Percentiles rank a stretch among this genome's conserved stretches.
Evolutionary conservation across 2,888 invertebrate genomes (phyloP).

Genomic region (Diarsia rubi): DNA sequence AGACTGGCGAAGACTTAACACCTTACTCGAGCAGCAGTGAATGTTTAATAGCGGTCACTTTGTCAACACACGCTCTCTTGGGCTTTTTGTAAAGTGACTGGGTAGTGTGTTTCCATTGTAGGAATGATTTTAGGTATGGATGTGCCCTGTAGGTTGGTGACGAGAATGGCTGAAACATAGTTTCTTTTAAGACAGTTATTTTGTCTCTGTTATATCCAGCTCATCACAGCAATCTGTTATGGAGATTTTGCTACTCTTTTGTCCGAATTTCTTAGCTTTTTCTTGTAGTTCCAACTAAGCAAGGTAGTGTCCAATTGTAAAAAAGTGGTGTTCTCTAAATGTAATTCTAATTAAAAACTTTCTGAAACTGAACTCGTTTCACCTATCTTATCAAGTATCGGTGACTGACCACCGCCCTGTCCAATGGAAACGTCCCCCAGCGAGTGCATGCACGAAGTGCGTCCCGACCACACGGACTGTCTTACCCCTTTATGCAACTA

Average conservation of each 20-base stretch:
- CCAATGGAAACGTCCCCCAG: slow-evolving; percentile 66
- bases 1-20: slow-evolving; percentile 73
- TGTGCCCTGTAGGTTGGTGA: too few species aligned
- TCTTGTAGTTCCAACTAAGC: not conserved
- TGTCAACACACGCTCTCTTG: slow-evolving; percentile 83
- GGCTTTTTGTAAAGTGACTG: slow-evolving; percentile 82
- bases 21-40: slow-evolving; percentile 81
- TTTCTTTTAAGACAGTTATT: not conserved
- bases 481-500: slow-evolving; percentile 88
- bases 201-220: too few species aligned
- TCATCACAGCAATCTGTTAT: too few species aligned
- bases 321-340: not conserved
- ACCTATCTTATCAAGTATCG: not conserved
- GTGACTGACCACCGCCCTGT: slow-evolving; percentile 15
- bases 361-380: not conserved
- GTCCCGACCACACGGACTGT: slow-evolving; percentile 83
- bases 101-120: slow-evolving; percentile 74
- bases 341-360: not conserved
- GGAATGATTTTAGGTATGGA: not conserved
- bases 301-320: not conserved
- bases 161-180: too few species aligned
- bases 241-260: too few species aligned
- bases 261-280: too few species aligned
- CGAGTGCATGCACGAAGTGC: slow-evolving; percentile 78
- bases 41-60: slow-evolving; percentile 89